Evolutionary conservation across 2,113 vertebrate species (phyloP), one percentile per base, ranked within the genome.

Genomic region (Rissa tridactyla): DNA sequence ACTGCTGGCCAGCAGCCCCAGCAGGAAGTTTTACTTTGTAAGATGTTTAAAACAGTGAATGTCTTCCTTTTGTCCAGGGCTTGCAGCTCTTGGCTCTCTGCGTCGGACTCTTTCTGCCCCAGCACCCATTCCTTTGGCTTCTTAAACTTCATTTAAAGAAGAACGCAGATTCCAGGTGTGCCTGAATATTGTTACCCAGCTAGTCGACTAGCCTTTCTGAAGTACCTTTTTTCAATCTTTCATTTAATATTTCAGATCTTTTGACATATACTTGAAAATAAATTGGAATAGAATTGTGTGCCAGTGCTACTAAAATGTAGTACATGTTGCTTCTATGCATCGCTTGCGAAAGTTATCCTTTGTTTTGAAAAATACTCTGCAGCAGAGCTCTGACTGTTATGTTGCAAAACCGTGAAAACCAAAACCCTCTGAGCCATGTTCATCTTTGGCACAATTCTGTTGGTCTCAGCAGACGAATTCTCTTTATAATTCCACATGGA

Each of bases 51-150:
- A 94, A 85, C 38, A 87, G 57, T 89, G 10, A 82, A 90, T 94
- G 34, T 94, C 72, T 96, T 96, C 69, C 96, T 90, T 97, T 66
- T 97, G 54, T 94, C 66, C 84, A 99, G 99, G 99, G 99, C 64
- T 99, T 99, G 99, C 99, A 99, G 98, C 99, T 99, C 85, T 97
- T 99, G 86, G 99, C 99, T 7, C 97, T 99, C 97, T 99, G 98
- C 18, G 97, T 99, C 15, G 99, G 99, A 36, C 98, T 99, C 82
- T 99, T 99, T 94, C 98, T 99, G 85, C 99, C 99, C 34, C 99
- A 99, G 82, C 99, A 99, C 75, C 99, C 99, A 49, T 99, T 99
- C 97, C 98, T 99, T 79, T 99, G 99, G 99, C 98, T 99, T 93
- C 98, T 99, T 72, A 99, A 99, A 92, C 97, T 98, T 83, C 99